Base-by-base conservation (phyloP, 2,888 invertebrate species). In the Oligia latruncula region DNA sequence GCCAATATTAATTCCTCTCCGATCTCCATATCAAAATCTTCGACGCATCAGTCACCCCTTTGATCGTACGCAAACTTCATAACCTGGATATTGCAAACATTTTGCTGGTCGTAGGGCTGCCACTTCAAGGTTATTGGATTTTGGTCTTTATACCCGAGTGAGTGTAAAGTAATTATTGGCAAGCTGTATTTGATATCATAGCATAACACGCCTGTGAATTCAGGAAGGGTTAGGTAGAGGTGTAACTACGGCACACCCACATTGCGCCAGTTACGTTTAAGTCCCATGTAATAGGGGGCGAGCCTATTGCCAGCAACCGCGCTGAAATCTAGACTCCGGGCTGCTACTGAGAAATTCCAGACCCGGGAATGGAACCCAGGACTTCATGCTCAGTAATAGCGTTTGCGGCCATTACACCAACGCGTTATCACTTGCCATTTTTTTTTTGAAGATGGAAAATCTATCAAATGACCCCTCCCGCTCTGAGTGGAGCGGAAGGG, bases 1-100 rank as follows among this genome's bases (percentile, higher is more conserved):
- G 35, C 70, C 87, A 83, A 80, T 83, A 86, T 85, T 83, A 85
- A 85, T 86, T 85, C 77, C 80, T 82, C 78, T 70, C 43, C 75
- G 66, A 76, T 85, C 66, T 80, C 75, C 64, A 73, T 86, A 80
- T 71, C 77, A 78, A 78, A 84, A 81, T 84, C 81, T 87, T 74
- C 80, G 84, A 87, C 82, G 77, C 87, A 86, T 83, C 85, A 83
- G 64, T 83, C 85, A 75, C 81, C 72, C 77, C 89, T 88, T 88
- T 89, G 87, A 88, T 81, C 81, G 86, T 75, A 78, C 76, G 77
- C 73, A 84, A 82, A 84, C 82, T 85, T 82, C 82, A 84, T 82
- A 86, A 84, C 87, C 87, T 84, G 85, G 62, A 62, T 73, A 77
- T 77, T 77, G 77, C 87, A 84, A 84, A 87, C 81, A 81, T 77